Evolutionary conservation across 2,113 vertebrate species (phyloP).

Genomic region (Circaetus gallicus): DNA sequence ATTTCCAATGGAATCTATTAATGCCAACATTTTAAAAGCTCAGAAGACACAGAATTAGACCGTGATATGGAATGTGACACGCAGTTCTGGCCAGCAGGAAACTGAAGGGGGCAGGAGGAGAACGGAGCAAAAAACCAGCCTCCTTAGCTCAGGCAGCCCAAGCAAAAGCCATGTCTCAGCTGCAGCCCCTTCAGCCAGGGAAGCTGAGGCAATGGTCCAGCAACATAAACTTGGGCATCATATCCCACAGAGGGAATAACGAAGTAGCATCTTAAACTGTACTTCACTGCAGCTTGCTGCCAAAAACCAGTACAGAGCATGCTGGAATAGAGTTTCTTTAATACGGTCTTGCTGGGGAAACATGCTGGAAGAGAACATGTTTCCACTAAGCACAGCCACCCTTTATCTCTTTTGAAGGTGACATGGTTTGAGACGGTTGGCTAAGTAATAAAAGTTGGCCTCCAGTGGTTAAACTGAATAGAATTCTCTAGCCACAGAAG

Average conservation of each 20-base stretch:
- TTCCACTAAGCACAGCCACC: background rate
- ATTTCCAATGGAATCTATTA: background rate
- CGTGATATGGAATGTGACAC: background rate
- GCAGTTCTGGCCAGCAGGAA: background rate
- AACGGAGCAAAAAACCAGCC: rapidly evolving
- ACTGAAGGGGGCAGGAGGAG: background rate
- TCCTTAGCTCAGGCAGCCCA: background rate
- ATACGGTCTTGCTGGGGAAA: background rate
- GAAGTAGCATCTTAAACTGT: background rate
- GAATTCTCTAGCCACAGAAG: background rate
- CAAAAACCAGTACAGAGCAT: background rate
- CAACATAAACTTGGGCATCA: background rate
- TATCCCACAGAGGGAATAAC: background rate
- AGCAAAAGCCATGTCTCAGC: background rate
- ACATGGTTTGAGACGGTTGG: background rate
- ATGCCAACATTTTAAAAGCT: background rate
- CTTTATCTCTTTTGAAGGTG: background rate
- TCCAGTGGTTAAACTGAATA: background rate
- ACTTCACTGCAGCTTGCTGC: background rate
- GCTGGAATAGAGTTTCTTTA: background rate
- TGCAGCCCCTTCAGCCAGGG: background rate
- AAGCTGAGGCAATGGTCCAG: background rate
- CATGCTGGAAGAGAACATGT: background rate
- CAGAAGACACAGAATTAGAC: background rate
- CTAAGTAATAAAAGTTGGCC: background rate